A percentile compares a stretch with the other conserved stretches of the same genome.
Evolutionary conservation across 2,113 vertebrate genomes (phyloP).

Genomic region (Larimichthys polyactis): DNA sequence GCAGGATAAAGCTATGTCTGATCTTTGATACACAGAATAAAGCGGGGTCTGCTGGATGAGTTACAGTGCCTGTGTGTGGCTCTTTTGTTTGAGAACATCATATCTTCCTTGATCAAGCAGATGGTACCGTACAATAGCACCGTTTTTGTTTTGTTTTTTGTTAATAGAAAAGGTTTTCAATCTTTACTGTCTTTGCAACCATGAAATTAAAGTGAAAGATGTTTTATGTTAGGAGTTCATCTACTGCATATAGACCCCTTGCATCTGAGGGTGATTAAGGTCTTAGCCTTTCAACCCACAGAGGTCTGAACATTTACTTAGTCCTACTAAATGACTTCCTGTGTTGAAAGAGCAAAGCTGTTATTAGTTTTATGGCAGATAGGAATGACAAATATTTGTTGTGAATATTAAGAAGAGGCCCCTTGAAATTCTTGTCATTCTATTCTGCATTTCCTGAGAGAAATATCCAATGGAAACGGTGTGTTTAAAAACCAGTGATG

Average conservation of each 20-base stretch:
- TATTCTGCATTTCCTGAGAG: background rate
- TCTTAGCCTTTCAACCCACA: conserved; percentile 5
- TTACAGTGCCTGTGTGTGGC: conserved; percentile 57
- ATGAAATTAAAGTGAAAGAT: conserved; percentile 20
- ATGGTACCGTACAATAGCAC: background rate
- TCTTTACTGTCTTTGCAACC: conserved; percentile 3
- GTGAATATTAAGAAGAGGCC: background rate
- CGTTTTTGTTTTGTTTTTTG: background rate
- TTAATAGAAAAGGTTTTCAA: background rate
- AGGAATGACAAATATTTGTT: conserved; percentile 8
- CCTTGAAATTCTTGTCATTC: background rate
- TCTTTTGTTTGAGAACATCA: conserved; percentile 30
- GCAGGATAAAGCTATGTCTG: conserved; percentile 48
- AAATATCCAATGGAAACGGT: background rate
- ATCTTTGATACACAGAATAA: conserved; percentile 64
- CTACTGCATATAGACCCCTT: background rate
- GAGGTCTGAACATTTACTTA: conserved; percentile 3
- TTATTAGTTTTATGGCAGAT: background rate
- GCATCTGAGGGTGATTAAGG: background rate
- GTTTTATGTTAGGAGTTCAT: background rate
- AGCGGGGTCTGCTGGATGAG: conserved; percentile 39
- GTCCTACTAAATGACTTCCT: conserved; percentile 10
- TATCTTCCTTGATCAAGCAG: conserved; percentile 32
- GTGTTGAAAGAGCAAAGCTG: conserved; percentile 17
- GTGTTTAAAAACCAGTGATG: background rate